Evolutionary conservation across 2,888 invertebrate genomes (phyloP).

Genomic region (Diplolepis rosae): DNA sequence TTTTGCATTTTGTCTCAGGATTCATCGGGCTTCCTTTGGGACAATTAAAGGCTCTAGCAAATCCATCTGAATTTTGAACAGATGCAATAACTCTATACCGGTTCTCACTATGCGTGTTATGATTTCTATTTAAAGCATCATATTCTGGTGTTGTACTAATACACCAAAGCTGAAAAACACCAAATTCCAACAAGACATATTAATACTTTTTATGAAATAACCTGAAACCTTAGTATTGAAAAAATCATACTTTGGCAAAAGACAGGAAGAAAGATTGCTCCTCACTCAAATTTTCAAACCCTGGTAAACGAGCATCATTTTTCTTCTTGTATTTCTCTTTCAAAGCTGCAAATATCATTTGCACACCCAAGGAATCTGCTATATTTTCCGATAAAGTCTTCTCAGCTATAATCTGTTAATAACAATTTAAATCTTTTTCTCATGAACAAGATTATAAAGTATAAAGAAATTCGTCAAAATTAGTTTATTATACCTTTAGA

Average conservation of each 20-base stretch:
- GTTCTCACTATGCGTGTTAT: neutral
- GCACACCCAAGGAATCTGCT: slow-evolving; percentile 36
- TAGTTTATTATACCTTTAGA: neutral
- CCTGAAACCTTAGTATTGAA: too few species aligned
- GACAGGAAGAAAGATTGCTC: slow-evolving; percentile 71
- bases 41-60: neutral
- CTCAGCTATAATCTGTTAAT: neutral
- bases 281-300: slow-evolving; percentile 63
- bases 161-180: too few species aligned
- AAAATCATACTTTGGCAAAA: slow-evolving; percentile 70
- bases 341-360: slow-evolving; percentile 28
- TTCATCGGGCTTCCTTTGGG: neutral
- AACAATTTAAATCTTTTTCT: neutral
- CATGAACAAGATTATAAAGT: neutral
- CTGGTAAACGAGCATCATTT: slow-evolving; percentile 61
- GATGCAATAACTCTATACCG: neutral
- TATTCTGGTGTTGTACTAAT: too few species aligned
- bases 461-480: neutral
- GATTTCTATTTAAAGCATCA: too few species aligned
- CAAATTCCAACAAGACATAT: too few species aligned
- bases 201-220: too few species aligned
- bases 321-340: slow-evolving; percentile 42
- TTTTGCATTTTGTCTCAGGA: neutral
- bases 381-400: slow-evolving; percentile 38
- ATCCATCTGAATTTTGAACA: neutral